phyloP scores from a whole-genome alignment of 2,888 invertebrate species.

The Chymomyza caudatula region DNA sequence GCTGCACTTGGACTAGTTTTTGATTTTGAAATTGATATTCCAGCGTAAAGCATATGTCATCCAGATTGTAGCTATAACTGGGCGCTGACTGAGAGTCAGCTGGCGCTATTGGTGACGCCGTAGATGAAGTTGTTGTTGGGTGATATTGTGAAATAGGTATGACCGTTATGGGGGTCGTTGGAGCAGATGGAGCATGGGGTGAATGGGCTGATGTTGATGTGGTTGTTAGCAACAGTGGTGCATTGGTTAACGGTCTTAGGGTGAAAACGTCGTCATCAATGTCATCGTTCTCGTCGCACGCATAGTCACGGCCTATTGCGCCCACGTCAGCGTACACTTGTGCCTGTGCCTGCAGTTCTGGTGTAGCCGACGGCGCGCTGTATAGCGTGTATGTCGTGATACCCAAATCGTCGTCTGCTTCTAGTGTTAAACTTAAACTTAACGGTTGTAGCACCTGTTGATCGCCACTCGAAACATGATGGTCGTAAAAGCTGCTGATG shows the following conservation, averaged over 20 bases:
- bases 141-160: conserved; percentile 42
- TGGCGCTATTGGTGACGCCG: background rate
- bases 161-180: conserved; percentile 34
- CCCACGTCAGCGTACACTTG: conserved; percentile 18
- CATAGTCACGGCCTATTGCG: conserved; percentile 21
- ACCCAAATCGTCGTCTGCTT: conserved; percentile 53
- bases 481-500: conserved; percentile 38
- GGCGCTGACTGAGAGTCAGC: conserved; percentile 33
- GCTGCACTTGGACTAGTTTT: conserved; percentile 75
- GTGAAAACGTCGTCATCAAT: conserved; percentile 51
- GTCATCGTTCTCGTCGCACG: conserved; percentile 27
- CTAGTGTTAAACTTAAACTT: conserved; percentile 66
- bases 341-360: conserved; percentile 30
- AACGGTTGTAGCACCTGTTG: conserved; percentile 76
- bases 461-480: conserved; percentile 45
- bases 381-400: conserved; percentile 50
- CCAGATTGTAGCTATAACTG: conserved; percentile 47
- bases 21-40: conserved; percentile 77
- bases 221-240: conserved; percentile 43
- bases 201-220: conserved; percentile 7
- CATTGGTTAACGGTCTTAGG: conserved; percentile 47
- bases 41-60: conserved; percentile 74
- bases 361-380: conserved; percentile 13
- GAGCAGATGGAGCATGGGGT: conserved; percentile 17
- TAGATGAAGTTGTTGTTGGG: conserved; percentile 24